Evolutionary conservation across 2,888 invertebrate genomes (phyloP).

Genomic region (Keiferia lycopersicella): DNA sequence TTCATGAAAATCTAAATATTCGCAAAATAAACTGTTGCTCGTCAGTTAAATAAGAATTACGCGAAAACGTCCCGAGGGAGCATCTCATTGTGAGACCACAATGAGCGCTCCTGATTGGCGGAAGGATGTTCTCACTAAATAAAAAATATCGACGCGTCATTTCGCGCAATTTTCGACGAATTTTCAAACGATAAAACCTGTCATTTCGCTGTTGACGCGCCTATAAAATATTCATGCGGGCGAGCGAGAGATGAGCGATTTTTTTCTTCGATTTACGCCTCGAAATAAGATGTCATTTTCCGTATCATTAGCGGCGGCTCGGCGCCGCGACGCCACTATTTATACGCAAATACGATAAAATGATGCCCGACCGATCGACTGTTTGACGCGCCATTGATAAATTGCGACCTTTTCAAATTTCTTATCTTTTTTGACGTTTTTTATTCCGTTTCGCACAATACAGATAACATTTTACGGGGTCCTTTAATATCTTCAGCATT

Average conservation of each 20-base stretch:
- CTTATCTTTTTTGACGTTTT: slow-evolving; percentile 58
- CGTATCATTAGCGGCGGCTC: slow-evolving; percentile 80
- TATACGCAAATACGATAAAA: slow-evolving; percentile 81
- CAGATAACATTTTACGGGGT: slow-evolving; percentile 47
- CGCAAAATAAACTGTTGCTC: slow-evolving; percentile 70
- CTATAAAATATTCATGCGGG: slow-evolving; percentile 81
- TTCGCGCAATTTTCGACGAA: slow-evolving; percentile 79
- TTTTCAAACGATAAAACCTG: slow-evolving; percentile 82
- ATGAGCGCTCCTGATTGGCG: slow-evolving; percentile 79
- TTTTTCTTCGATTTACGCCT: slow-evolving; percentile 80
- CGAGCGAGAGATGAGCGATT: slow-evolving; percentile 78
- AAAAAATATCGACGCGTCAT: slow-evolving; percentile 80
- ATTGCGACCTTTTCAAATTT: slow-evolving; percentile 74
- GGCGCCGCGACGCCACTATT: slow-evolving; percentile 76
- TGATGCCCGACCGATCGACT: slow-evolving; percentile 77
- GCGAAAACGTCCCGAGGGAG: slow-evolving; percentile 68
- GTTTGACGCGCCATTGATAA: slow-evolving; percentile 79
- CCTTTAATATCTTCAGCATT: slow-evolving; percentile 48
- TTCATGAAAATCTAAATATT: slow-evolving; percentile 39
- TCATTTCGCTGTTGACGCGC: slow-evolving; percentile 81
- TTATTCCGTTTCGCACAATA: slow-evolving; percentile 50
- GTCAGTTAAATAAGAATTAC: slow-evolving; percentile 76
- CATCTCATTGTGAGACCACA: slow-evolving; percentile 72
- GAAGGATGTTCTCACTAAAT: slow-evolving; percentile 81
- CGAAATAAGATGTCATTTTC: slow-evolving; percentile 83